A percentile compares a stretch with the other conserved stretches of the same genome.
Evolutionary conservation across 1,140 invertebrate species (phyloP).

Genomic region (Drosophila pectinifera): DNA sequence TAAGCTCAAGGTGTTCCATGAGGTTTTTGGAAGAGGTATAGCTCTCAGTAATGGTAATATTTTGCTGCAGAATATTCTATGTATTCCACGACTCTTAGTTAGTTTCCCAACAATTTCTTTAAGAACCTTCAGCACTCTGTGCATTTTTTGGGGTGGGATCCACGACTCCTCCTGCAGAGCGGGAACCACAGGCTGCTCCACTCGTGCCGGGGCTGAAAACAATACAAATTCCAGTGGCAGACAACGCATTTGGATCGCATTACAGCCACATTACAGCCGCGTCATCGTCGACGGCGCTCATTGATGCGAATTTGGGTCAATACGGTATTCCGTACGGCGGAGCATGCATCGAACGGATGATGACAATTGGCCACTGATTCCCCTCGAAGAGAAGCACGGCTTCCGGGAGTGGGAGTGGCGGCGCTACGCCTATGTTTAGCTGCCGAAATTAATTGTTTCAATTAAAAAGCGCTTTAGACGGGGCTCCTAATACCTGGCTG

Average conservation of each 20-base stretch:
- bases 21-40: neutral
- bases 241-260: slow-evolving; percentile 57
- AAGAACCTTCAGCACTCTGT: neutral
- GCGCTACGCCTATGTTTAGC: slow-evolving; percentile 34
- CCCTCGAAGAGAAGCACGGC: slow-evolving; percentile 5
- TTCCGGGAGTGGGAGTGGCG: slow-evolving; percentile 22
- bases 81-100: neutral
- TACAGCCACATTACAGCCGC: slow-evolving; percentile 31
- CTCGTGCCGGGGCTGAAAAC: slow-evolving; percentile 38
- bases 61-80: too few species aligned
- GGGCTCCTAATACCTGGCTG: slow-evolving; percentile 27
- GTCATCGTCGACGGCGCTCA: slow-evolving; percentile 36
- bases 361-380: slow-evolving; percentile 64
- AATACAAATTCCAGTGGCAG: slow-evolving; percentile 49
- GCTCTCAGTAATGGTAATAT: too few species aligned
- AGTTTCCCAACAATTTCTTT: neutral
- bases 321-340: slow-evolving; percentile 66
- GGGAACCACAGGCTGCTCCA: slow-evolving; percentile 43
- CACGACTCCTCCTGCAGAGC: slow-evolving; percentile 15
- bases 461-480: slow-evolving; percentile 39
- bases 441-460: slow-evolving; percentile 45
- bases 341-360: slow-evolving; percentile 33
- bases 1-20: too few species aligned
- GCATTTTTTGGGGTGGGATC: slow-evolving; percentile 30
- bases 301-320: slow-evolving; percentile 76